Conservation (phyloP, 2,113 vertebrate species). For the Pungitius pungitius region DNA sequence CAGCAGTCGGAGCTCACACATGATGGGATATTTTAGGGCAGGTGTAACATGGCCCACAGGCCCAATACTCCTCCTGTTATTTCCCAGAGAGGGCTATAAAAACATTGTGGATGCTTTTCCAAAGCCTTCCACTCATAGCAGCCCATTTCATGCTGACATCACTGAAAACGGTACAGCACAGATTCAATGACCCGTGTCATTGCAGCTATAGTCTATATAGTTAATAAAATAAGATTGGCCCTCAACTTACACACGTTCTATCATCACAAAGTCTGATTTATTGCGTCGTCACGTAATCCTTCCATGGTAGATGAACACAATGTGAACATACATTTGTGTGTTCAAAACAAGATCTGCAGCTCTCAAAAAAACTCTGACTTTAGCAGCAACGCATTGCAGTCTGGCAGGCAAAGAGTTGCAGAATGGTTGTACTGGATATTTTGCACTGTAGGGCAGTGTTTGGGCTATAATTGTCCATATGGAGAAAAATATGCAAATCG, state of each 20-base stretch:
- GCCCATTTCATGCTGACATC: conserved; percentile 50
- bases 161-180: conserved; percentile 45
- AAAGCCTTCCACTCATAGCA: conserved; percentile 20
- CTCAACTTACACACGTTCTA: conserved; percentile 36
- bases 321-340: conserved; percentile 47
- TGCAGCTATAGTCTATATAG: conserved; percentile 54
- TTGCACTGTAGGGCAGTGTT: conserved; percentile 41
- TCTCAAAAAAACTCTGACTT: conserved; percentile 38
- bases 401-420: conserved; percentile 15
- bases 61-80: conserved; percentile 16
- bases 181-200: conserved; percentile 62
- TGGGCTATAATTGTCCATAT: conserved; percentile 40
- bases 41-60: conserved; percentile 42
- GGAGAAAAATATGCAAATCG: conserved; percentile 30
- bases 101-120: conserved; percentile 6
- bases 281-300: conserved; percentile 47
- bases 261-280: conserved; percentile 57
- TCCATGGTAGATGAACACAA: conserved; percentile 51
- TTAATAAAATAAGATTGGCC: conserved; percentile 63
- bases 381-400: conserved; percentile 25
- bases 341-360: conserved; percentile 59
- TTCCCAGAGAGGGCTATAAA: conserved; percentile 1
- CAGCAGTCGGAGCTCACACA: conserved; percentile 26
- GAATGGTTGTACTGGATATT: conserved; percentile 21
- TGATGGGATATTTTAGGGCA: conserved; percentile 46